Percentiles rank a stretch among this genome's conserved stretches.
Conservation (phyloP, 2,797 vertebrate species). For the Notolabrus celidotus region DNA sequence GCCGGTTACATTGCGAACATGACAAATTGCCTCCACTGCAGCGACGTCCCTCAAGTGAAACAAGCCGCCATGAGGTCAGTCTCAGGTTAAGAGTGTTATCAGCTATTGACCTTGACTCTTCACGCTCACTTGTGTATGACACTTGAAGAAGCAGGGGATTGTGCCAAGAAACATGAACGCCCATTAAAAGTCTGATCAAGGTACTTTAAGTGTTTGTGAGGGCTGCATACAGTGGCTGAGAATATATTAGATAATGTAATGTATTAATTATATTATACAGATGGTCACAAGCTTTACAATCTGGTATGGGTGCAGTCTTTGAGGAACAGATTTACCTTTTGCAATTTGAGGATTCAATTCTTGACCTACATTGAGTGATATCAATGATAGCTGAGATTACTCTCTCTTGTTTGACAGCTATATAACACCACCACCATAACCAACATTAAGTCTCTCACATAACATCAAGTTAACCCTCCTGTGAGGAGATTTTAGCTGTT, state of each 20-base stretch:
- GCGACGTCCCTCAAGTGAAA: conserved; percentile 75
- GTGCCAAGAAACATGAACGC: conserved; percentile 16
- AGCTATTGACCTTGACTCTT: conserved; percentile 80
- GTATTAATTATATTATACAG: not conserved
- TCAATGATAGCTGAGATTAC: no score
- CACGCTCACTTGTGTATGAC: conserved; percentile 41
- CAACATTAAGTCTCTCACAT: no score
- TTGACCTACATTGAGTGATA: no score
- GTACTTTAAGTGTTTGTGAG: not conserved
- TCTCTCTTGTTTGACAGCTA: no score
- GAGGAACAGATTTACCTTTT: not conserved
- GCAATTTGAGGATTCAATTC: not conserved
- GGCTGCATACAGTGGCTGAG: not conserved
- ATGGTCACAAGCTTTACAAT: not conserved
- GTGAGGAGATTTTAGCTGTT: no score
- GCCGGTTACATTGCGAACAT: conserved; percentile 73
- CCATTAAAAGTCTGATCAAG: conserved; percentile 35
- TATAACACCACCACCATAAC: no score
- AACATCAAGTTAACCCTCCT: no score
- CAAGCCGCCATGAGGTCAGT: conserved; percentile 67
- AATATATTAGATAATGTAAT: not conserved
- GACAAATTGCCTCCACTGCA: conserved; percentile 78
- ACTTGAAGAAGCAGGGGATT: conserved; percentile 39
- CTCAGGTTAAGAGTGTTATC: conserved; percentile 76
- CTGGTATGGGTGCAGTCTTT: not conserved